Evolutionary conservation across 2,888 invertebrate genomes (phyloP).

Genomic region (Bhutanitis thaidina): DNA sequence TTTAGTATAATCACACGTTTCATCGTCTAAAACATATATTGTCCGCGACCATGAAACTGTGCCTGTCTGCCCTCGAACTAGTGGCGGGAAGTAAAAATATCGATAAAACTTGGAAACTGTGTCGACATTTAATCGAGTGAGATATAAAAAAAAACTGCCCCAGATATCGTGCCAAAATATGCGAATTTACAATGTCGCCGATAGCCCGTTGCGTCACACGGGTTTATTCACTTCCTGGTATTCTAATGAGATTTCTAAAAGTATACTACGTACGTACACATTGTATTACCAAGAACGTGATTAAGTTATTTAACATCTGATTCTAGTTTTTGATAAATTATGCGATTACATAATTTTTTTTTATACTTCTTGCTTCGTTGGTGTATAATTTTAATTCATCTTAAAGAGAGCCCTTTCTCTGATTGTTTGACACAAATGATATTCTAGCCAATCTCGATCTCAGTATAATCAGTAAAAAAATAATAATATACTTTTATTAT

Average conservation of each 20-base stretch:
- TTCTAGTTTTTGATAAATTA: no score
- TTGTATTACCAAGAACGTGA: no score
- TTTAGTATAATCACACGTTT: constrained; percentile 23
- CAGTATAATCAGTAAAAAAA: no score
- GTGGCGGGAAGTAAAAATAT: constrained; percentile 30
- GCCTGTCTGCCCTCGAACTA: constrained; percentile 49
- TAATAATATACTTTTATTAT: no score
- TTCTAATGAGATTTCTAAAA: neutral
- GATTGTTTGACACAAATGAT: no score
- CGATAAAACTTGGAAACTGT: constrained; percentile 25
- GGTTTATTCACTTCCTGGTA: constrained; percentile 10
- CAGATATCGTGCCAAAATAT: constrained; percentile 25
- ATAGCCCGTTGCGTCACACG: constrained; percentile 4
- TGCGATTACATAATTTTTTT: no score
- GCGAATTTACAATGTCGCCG: constrained; percentile 18
- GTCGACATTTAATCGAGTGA: constrained; percentile 28
- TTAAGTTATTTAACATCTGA: no score
- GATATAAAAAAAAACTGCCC: constrained; percentile 21
- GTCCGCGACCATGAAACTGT: constrained; percentile 34
- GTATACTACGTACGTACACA: neutral
- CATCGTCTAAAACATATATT: constrained; percentile 32
- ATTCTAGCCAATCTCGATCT: no score
- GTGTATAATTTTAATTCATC: no score
- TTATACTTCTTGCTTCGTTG: no score
- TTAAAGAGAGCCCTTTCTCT: no score